Conservation (phyloP, 2,888 invertebrate genomes). For the Malthinus flaveolus region DNA sequence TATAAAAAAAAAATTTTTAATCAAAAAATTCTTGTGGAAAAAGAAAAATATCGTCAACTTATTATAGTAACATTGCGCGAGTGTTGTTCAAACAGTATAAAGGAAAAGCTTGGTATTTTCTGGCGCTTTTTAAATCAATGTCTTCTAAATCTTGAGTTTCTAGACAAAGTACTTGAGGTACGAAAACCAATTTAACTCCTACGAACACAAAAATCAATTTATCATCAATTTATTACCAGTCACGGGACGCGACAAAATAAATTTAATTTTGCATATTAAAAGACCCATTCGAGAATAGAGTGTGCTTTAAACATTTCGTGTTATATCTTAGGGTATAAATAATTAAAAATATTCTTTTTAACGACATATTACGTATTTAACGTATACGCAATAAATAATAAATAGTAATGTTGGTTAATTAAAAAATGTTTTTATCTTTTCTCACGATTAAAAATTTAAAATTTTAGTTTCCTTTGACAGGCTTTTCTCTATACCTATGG, state of each 20-base stretch:
- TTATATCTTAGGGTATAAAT: slow-evolving; percentile 27
- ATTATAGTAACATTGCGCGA: slow-evolving; percentile 9
- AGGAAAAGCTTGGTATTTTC: slow-evolving; percentile 7
- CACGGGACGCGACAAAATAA: slow-evolving; percentile 30
- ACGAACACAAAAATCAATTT: slow-evolving; percentile 32
- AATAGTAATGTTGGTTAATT: no score
- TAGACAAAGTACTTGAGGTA: slow-evolving; percentile 29
- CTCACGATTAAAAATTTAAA: no score
- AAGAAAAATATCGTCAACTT: not conserved
- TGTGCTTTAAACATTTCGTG: slow-evolving; percentile 25
- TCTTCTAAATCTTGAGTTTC: slow-evolving; percentile 22
- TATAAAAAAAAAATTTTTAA: slow-evolving; percentile 5
- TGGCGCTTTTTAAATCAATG: slow-evolving; percentile 17
- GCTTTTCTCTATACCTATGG: no score
- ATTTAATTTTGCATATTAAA: slow-evolving; percentile 29
- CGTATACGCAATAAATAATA: no score
- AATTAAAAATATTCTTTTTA: slow-evolving; percentile 11
- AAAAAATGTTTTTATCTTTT: no score
- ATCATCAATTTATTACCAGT: slow-evolving; percentile 33
- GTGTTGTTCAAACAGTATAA: slow-evolving; percentile 9
- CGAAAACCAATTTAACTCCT: slow-evolving; percentile 31
- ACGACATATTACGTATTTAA: no score
- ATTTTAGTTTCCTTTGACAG: no score
- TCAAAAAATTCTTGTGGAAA: not conserved
- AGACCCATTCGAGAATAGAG: slow-evolving; percentile 22